Conservation (phyloP, 2,113 vertebrate species). For the Pholis gunnellus region DNA sequence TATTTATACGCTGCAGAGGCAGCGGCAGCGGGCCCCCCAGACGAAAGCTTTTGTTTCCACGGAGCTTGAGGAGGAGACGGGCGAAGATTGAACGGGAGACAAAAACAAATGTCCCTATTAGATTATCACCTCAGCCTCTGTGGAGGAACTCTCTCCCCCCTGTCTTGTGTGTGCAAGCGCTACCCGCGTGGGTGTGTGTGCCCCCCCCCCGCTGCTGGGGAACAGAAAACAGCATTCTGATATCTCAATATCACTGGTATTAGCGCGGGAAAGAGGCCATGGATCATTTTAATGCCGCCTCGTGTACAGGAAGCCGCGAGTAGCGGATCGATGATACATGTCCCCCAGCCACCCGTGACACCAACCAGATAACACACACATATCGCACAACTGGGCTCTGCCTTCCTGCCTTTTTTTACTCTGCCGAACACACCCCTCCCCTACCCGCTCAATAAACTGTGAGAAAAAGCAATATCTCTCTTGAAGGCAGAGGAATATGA, state of each 20-base stretch:
- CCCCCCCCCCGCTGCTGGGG: constrained; percentile 37
- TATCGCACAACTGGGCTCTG: background rate
- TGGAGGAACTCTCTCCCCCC: constrained; percentile 62
- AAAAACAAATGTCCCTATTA: constrained; percentile 79
- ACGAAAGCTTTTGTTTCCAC: constrained; percentile 63
- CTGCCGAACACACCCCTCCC: constrained; percentile 21
- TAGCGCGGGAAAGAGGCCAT: constrained; percentile 63
- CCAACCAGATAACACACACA: constrained; percentile 15
- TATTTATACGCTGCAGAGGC: constrained; percentile 77
- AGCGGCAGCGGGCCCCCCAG: constrained; percentile 45
- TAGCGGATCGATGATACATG: constrained; percentile 72
- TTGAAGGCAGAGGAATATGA: constrained; percentile 75
- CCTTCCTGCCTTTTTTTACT: constrained; percentile 19
- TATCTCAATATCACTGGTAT: constrained; percentile 77
- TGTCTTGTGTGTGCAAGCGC: constrained; percentile 36
- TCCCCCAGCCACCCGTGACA: constrained; percentile 62
- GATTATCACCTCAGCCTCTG: constrained; percentile 73
- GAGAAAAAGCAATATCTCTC: constrained; percentile 77
- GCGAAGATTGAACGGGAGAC: constrained; percentile 42
- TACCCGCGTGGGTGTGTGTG: constrained; percentile 38
- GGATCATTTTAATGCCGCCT: constrained; percentile 80
- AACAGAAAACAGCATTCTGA: constrained; percentile 63
- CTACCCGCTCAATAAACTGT: constrained; percentile 64
- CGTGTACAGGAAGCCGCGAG: constrained; percentile 70
- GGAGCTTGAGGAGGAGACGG: constrained; percentile 36